Evolutionary conservation across 2,888 invertebrate genomes (phyloP), one percentile per base, ranked within the genome.

Genomic region (Apamea anceps): DNA sequence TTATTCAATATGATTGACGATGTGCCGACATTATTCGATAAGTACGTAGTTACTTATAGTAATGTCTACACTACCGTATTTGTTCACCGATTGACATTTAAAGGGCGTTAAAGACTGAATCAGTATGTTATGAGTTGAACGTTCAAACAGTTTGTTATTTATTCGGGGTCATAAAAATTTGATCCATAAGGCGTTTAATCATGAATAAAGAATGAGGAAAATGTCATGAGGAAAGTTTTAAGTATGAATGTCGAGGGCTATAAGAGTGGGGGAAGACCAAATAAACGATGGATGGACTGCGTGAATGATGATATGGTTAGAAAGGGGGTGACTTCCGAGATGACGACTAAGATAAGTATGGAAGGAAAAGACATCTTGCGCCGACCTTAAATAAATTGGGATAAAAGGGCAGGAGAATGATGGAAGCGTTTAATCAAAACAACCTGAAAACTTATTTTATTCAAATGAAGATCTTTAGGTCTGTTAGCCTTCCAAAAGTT

Each of bases 1-100:
- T 66, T 72, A 86, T 75, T 77, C 79, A 60, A 25, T 72, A 66
- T 84, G 84, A 84, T 84, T 86, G 57, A 84, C 75, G 84, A 72
- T 72, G 68, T 66, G 57, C 42, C n/a, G 71, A 82, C 78, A 82
- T 85, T 85, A 77, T 75, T 68, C n/a, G 57, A 51, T 74, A 75
- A 60, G 48, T 62, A 57, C 62, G 13, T 2, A 32, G 32, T 1
- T 54, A 70, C 72, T 76, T 54, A 51, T 57, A 76, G 32, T 82
- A 42, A 77, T 63, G 54, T 82, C 37, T 67, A 10, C 60, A 62
- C 32, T 60, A n/a, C 15, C 48, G 10, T 76, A 72, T 82, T 82
- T 66, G 65, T 13, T 60, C 42, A 72, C 42, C 51, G 65, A 77
- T 79, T 84, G 87, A 77, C 87, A 85, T 86, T 77, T 86, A 85